phyloP scores from a whole-genome alignment of 53 echinoderm and acorn worm species.

The Glandiceps talaboti region DNA sequence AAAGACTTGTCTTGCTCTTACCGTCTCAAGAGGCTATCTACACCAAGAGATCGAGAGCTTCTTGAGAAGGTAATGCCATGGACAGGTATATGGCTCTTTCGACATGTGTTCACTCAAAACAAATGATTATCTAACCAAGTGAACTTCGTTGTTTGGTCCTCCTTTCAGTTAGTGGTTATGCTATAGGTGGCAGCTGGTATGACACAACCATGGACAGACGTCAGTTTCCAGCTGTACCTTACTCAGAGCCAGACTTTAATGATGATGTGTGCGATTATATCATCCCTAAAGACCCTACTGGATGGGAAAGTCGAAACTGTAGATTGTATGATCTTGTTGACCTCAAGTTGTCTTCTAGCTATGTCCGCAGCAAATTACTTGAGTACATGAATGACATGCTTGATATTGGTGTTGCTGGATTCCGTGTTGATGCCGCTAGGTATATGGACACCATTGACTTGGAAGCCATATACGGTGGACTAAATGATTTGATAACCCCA shows the following conservation, averaged over 20 bases:
- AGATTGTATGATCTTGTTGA: constrained; percentile 54
- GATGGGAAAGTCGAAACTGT: constrained; percentile 69
- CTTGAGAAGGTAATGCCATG: too few species aligned
- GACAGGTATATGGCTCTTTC: too few species aligned
- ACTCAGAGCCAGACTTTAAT: constrained; percentile 45
- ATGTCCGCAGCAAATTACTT: constrained; percentile 32
- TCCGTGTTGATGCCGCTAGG: constrained; percentile 70
- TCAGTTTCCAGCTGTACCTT: constrained; percentile 48
- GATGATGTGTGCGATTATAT: constrained; percentile 23
- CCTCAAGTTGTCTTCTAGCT: constrained; percentile 25
- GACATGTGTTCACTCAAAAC: too few species aligned
- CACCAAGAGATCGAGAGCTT: too few species aligned
- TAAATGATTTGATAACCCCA: constrained; percentile 31
- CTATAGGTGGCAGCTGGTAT: constrained; percentile 27
- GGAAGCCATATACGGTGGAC: constrained; percentile 10
- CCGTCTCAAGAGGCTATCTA: too few species aligned
- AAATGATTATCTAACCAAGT: too few species aligned
- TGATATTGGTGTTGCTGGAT: constrained; percentile 81
- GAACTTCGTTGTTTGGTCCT: too few species aligned
- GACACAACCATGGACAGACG: constrained; percentile 4
- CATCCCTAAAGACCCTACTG: constrained; percentile 24
- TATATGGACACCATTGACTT: constrained; percentile 78
- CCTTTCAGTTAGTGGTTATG: too few species aligned
- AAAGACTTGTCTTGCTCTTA: too few species aligned
- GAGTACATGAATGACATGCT: constrained; percentile 61